Evolutionary conservation across 1,140 invertebrate species (phyloP).

Genomic region (Drosophila ambigua): DNA sequence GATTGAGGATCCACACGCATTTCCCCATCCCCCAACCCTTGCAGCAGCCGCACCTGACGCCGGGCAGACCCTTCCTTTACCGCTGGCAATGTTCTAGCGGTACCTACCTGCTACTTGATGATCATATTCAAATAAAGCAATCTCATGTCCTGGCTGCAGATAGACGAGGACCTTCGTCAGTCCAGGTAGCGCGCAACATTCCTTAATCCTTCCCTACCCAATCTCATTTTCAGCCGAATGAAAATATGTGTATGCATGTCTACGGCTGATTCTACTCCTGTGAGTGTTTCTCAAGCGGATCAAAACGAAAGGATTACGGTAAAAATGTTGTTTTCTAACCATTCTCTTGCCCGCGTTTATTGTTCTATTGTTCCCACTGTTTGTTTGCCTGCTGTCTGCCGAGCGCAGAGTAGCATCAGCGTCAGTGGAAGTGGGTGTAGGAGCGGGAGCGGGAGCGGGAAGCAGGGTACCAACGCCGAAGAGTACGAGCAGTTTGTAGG

Average conservation of each 20-base stretch:
- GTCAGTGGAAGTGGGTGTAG: slow-evolving; percentile 6
- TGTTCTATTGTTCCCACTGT: slow-evolving; percentile 59
- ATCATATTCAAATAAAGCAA: slow-evolving; percentile 69
- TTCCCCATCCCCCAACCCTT: slow-evolving; percentile 28
- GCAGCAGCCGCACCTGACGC: slow-evolving; percentile 53
- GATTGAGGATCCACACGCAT: slow-evolving; percentile 44
- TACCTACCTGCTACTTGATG: slow-evolving; percentile 17
- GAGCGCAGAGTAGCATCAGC: background rate
- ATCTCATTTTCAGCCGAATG: slow-evolving; percentile 78
- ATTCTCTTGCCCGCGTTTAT: slow-evolving; percentile 48
- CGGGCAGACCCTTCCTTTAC: slow-evolving; percentile 33
- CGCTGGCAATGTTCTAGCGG: slow-evolving; percentile 20
- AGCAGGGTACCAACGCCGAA: no score
- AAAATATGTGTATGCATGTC: slow-evolving; percentile 63
- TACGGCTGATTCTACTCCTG: background rate
- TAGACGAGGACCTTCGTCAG: background rate
- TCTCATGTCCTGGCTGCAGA: slow-evolving; percentile 57
- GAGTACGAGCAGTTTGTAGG: slow-evolving; percentile 35
- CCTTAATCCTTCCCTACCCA: slow-evolving; percentile 69
- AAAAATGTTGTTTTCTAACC: slow-evolving; percentile 64
- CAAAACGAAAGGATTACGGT: slow-evolving; percentile 82
- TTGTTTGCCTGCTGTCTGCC: slow-evolving; percentile 25
- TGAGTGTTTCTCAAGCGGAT: slow-evolving; percentile 73
- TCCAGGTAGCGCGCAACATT: slow-evolving; percentile 43
- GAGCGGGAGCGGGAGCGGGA: background rate